Evolutionary conservation across 1,140 invertebrate genomes (phyloP).

Genomic region (Choristoneura fumiferana): DNA sequence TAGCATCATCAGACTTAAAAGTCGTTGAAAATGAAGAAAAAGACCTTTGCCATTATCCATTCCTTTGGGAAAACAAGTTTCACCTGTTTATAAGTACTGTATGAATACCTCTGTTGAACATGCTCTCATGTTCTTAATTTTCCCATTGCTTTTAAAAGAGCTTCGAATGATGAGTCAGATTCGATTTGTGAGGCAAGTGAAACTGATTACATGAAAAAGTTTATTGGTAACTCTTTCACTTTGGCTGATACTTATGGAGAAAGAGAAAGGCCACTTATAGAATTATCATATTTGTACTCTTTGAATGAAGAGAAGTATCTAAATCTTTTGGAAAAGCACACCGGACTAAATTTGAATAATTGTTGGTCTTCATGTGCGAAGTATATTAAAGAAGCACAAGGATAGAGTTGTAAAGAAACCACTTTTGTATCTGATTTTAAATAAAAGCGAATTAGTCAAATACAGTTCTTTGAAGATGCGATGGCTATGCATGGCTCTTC

Average conservation of each 20-base stretch:
- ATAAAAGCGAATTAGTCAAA: background rate
- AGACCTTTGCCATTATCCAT: conserved; percentile 31
- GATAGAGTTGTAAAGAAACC: background rate
- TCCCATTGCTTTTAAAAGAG: background rate
- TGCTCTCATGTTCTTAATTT: conserved; percentile 34
- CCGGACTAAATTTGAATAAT: background rate
- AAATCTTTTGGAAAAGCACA: conserved; percentile 9
- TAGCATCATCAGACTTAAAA: conserved; percentile 36
- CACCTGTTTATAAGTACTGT: conserved; percentile 34
- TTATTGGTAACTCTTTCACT: conserved; percentile 6
- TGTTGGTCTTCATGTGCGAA: background rate
- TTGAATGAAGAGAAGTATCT: background rate
- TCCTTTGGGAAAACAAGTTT: conserved; percentile 29
- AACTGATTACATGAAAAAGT: background rate
- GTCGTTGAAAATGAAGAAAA: conserved; percentile 36
- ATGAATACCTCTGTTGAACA: conserved; percentile 21
- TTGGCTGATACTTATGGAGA: conserved; percentile 12
- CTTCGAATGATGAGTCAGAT: background rate
- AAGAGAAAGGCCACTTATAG: background rate
- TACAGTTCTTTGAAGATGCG: background rate
- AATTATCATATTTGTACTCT: conserved; percentile 1
- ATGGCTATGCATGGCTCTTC: background rate
- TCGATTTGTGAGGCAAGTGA: background rate
- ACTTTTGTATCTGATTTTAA: conserved; percentile 2
- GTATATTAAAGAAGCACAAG: conserved; percentile 6